Evolutionary conservation across 1,140 invertebrate species (phyloP).

Genomic region (Brachionus paranguensis): DNA sequence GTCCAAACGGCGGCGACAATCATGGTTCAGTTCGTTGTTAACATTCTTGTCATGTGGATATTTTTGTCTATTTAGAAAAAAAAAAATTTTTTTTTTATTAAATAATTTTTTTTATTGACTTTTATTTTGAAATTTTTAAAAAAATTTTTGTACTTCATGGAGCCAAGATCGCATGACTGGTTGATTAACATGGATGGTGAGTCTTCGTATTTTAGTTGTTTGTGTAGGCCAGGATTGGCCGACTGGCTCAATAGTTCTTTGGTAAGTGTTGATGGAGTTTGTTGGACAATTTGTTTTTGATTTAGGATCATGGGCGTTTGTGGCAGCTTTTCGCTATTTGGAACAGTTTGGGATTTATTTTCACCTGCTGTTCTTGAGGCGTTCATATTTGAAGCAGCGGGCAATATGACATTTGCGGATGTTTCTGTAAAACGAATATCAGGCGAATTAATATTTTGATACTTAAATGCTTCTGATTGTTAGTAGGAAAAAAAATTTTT

Average conservation of each 20-base stretch:
- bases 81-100: neutral
- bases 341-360: neutral
- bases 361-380: neutral
- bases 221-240: conserved; percentile 4
- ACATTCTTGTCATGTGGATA: conserved; percentile 12
- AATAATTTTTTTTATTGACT: too few species aligned
- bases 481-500: neutral
- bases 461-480: conserved; percentile 6
- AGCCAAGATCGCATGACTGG: conserved; percentile 1
- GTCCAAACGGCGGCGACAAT: neutral
- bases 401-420: neutral
- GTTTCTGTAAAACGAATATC: conserved; percentile 31
- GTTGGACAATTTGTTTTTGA: neutral
- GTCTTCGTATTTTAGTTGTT: conserved; percentile 38
- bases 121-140: neutral
- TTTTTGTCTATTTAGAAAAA: neutral
- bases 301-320: conserved; percentile 10
- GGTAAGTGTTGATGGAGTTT: neutral
- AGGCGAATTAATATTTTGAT: conserved; percentile 10
- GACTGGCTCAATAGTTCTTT: neutral
- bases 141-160: neutral
- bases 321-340: neutral
- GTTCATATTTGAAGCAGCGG: neutral
- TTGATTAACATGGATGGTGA: neutral
- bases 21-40: neutral